A percentile compares a stretch with the other conserved stretches of the same genome.
Evolutionary conservation across 2,888 invertebrate genomes (phyloP).

Genomic region (Zaprionus bogoriensis): DNA sequence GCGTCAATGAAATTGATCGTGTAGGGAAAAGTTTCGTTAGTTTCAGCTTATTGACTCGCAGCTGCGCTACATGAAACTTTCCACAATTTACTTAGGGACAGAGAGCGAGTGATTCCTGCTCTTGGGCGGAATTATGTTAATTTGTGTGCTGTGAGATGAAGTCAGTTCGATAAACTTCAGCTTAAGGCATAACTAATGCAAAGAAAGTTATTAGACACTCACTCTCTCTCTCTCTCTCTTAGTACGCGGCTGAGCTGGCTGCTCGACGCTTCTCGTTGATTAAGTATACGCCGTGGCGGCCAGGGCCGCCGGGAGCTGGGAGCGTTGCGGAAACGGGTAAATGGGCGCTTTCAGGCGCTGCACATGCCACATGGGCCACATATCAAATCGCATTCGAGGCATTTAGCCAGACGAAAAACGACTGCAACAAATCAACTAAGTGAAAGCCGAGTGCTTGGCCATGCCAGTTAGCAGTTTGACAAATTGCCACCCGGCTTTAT

Average conservation of each 20-base stretch:
- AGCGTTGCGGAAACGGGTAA: constrained; percentile 42
- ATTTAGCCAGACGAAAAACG: constrained; percentile 73
- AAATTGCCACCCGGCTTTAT: constrained; percentile 70
- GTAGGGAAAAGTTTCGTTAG: constrained; percentile 50
- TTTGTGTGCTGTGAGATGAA: constrained; percentile 26
- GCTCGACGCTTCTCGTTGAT: constrained; percentile 8
- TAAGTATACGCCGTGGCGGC: constrained; percentile 26
- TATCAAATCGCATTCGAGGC: constrained; percentile 72
- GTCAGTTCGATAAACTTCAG: constrained; percentile 54
- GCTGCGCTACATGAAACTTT: constrained; percentile 47
- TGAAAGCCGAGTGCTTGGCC: constrained; percentile 57
- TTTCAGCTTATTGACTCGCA: constrained; percentile 65
- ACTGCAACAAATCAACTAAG: constrained; percentile 74
- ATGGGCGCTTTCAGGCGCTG: constrained; percentile 38
- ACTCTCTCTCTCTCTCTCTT: too few relatives aligned
- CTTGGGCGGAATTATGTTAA: constrained; percentile 67
- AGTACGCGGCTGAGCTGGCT: too few relatives aligned
- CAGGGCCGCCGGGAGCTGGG: too few relatives aligned
- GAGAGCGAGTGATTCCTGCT: constrained; percentile 50
- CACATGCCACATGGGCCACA: constrained; percentile 45
- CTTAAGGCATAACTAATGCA: constrained; percentile 56
- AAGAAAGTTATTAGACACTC: constrained; percentile 45
- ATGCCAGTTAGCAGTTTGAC: constrained; percentile 74
- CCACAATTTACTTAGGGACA: constrained; percentile 48
- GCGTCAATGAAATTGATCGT: constrained; percentile 54